A percentile compares a stretch with the other conserved stretches of the same genome.
These are phyloP conservation scores for Ylistrum balloti DNA, from an alignment of 1,140 invertebrate genomes.

Conservation along the genomic window DNA sequence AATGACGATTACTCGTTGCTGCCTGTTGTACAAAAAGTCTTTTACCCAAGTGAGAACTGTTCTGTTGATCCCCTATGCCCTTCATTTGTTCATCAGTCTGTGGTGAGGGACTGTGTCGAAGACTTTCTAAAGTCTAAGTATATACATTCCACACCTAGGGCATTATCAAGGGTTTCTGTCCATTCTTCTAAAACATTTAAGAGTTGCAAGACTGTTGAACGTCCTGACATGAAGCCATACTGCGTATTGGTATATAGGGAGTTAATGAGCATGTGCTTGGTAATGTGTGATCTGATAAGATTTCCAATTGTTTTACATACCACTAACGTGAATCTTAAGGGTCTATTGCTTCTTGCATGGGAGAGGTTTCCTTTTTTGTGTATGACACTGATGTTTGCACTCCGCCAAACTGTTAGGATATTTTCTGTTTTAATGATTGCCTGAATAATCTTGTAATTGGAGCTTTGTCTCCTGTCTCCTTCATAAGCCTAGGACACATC, in stretches of 20 bases:
- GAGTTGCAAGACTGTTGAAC: constrained; percentile 46
- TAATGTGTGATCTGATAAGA: constrained; percentile 40
- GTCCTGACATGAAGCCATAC: constrained; percentile 46
- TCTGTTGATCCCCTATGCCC: too few relatives aligned
- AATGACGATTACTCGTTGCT: constrained; percentile 2
- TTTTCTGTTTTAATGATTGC: too few relatives aligned
- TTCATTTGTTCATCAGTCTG: too few relatives aligned
- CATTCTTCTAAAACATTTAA: constrained; percentile 44
- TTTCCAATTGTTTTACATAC: constrained; percentile 43
- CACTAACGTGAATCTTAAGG: neutral
- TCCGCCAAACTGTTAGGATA: too few relatives aligned
- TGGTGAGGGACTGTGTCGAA: too few relatives aligned
- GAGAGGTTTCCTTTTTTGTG: neutral
- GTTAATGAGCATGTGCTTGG: neutral
- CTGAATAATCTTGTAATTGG: too few relatives aligned
- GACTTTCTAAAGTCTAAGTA: constrained; percentile 42
- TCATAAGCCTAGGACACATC: too few relatives aligned
- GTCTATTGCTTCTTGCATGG: neutral
- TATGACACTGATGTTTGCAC: neutral
- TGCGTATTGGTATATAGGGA: constrained; percentile 43
- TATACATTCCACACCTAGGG: neutral
- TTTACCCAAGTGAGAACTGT: too few relatives aligned
- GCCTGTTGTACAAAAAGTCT: neutral
- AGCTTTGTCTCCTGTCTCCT: too few relatives aligned
- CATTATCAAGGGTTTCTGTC: neutral